phyloP scores from a whole-genome alignment of 2,113 vertebrate species.

The Phodopus roborovskii region DNA sequence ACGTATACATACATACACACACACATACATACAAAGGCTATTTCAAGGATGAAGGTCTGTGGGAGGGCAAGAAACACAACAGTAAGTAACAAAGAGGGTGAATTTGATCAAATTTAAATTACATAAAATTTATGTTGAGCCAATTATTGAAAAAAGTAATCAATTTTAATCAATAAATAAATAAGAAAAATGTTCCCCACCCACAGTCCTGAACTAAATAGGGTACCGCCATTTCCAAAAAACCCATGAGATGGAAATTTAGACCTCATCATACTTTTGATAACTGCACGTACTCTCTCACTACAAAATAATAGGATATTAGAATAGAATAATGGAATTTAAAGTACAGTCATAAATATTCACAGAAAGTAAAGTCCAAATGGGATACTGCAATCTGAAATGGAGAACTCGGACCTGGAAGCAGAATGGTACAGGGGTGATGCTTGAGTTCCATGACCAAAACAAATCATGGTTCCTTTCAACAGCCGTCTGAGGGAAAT shows the following conservation, averaged over 20 bases:
- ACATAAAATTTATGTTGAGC: not conserved
- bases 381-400: not conserved
- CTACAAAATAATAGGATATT: conserved; percentile 16
- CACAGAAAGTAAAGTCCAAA: conserved; percentile 6
- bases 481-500: not conserved
- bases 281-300: not conserved
- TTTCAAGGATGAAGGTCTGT: not conserved
- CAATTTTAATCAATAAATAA: not conserved
- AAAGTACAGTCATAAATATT: conserved; percentile 22
- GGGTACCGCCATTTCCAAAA: not conserved
- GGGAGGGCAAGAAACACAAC: not conserved
- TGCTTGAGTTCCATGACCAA: not conserved
- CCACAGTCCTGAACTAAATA: not conserved
- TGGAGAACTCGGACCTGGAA: not conserved
- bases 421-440: not conserved
- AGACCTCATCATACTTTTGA: not conserved
- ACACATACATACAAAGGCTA: not conserved
- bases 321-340: not conserved
- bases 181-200: not conserved
- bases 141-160: not conserved
- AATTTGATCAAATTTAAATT: not conserved
- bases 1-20: not conserved
- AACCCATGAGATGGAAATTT: conserved; percentile 17
- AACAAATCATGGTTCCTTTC: not conserved
- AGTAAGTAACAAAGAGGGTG: too few species aligned